Base-by-base conservation (phyloP, 2,797 vertebrate species). In the Phaenicophaeus curvirostris region DNA sequence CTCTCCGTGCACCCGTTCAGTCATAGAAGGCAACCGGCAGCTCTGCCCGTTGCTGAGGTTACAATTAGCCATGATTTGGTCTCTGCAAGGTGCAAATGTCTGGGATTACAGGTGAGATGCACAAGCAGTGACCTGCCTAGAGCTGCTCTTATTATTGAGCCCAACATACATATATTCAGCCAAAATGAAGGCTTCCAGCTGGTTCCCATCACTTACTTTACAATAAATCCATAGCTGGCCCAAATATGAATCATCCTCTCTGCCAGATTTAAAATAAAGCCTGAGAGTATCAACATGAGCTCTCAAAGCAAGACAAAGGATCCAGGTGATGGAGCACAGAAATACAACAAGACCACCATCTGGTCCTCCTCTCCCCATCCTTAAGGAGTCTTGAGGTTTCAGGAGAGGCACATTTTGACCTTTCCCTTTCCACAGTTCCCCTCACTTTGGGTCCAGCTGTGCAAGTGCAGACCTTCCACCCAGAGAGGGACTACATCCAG, bases 401-500 rank as follows among this genome's bases (percentile, higher is more conserved):
- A 19, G 33, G 55, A 77, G 53, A 76, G 28, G 31, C 23, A 75
- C 42, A 20, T 86, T 93, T 75, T 92, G 89, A 95, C 85, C 82
- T 59, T 88, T 66, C 46, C 21, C 61, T 87, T 90, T 90, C 78
- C 35, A 85, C 51, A 72, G n/a, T 54, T 93, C 75, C 82, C 58
- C 55, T 92, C 3, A 0, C 39, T 92, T 78, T 12, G 73, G 27
- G 76, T 76, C 95, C 85, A 96, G 92, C 87, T 93, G 80, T 79
- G 91, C 41, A 37, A 95, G 66, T 8, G 19, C 76, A 55, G 62
- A 20, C 62, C 82, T 89, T 89, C 79, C 82, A 92, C 13, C 4
- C 27, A 37, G 53, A 80, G 61, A 84, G 55, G 67, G 89, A 81
- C 66, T 79, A 73, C 66, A 75, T 96, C 91, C 95, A 96, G 89